Evolutionary conservation across 2,888 invertebrate genomes (phyloP).

Genomic region (Platerodrilus igneus): DNA sequence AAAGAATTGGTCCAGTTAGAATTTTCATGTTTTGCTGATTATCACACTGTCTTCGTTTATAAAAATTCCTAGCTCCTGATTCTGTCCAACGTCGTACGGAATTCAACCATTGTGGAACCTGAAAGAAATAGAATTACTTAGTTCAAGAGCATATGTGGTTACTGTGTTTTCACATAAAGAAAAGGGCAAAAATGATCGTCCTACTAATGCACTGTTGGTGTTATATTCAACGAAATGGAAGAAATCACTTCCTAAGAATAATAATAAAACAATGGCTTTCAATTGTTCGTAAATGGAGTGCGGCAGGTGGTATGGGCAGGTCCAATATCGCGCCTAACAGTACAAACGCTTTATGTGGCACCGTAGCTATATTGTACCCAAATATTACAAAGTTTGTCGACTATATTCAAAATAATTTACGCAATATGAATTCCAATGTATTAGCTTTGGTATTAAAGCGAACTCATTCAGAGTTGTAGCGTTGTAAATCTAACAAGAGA

Average conservation of each 20-base stretch:
- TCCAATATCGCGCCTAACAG: constrained; percentile 40
- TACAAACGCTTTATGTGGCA: constrained; percentile 43
- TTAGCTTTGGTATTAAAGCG: constrained; percentile 38
- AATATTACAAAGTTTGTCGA: constrained; percentile 46
- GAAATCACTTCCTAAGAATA: no score
- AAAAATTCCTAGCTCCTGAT: constrained; percentile 40
- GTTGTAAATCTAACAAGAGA: constrained; percentile 39
- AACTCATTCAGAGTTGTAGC: constrained; percentile 39
- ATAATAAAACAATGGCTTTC: constrained; percentile 39
- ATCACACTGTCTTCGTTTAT: constrained; percentile 41
- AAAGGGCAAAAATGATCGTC: constrained; percentile 10
- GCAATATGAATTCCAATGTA: constrained; percentile 46
- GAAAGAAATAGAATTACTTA: no score
- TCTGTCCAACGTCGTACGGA: constrained; percentile 40
- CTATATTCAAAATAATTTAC: constrained; percentile 45
- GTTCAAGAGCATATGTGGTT: constrained; percentile 3
- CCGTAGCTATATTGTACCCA: constrained; percentile 40
- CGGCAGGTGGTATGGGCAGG: constrained; percentile 43
- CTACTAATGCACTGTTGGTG: constrained; percentile 9
- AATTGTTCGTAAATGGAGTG: constrained; percentile 39
- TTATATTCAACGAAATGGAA: constrained; percentile 16
- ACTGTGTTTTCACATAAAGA: no score
- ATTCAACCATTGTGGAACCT: constrained; percentile 44
- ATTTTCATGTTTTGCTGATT: constrained; percentile 30
- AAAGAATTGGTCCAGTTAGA: constrained; percentile 22